Conservation (phyloP, 2,888 invertebrate species). For the Eupithecia inturbata region DNA sequence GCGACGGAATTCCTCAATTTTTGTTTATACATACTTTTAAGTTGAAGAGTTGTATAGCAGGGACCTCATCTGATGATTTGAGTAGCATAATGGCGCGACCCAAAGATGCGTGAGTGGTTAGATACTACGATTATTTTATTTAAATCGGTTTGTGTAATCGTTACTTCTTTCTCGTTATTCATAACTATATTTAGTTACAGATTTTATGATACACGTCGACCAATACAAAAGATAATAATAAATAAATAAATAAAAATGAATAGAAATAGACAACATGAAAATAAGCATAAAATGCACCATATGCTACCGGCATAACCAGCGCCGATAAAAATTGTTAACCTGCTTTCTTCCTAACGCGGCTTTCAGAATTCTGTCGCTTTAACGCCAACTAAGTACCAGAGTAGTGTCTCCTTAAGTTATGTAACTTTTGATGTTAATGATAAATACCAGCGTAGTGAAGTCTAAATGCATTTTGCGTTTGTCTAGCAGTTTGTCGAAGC, state of each 20-base stretch:
- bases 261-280: background rate
- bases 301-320: background rate
- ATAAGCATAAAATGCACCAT: background rate
- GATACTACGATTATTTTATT: background rate
- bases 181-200: background rate
- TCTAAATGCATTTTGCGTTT: constrained; percentile 42
- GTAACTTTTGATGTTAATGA: constrained; percentile 34
- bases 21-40: background rate
- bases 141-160: background rate
- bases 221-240: too few relatives aligned
- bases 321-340: background rate
- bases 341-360: background rate
- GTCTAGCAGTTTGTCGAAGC: constrained; percentile 46
- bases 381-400: background rate
- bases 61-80: background rate
- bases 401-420: background rate
- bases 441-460: constrained; percentile 23
- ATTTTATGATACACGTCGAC: background rate
- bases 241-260: too few relatives aligned
- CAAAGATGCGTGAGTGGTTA: background rate
- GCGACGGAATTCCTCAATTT: constrained; percentile 31
- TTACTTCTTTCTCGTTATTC: too few relatives aligned
- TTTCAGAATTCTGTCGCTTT: constrained; percentile 23
- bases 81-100: background rate
- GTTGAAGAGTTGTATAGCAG: background rate